These are phyloP conservation scores for Patella pellucida DNA, from an alignment of 2,888 invertebrate genomes.

Conservation along the genomic window DNA sequence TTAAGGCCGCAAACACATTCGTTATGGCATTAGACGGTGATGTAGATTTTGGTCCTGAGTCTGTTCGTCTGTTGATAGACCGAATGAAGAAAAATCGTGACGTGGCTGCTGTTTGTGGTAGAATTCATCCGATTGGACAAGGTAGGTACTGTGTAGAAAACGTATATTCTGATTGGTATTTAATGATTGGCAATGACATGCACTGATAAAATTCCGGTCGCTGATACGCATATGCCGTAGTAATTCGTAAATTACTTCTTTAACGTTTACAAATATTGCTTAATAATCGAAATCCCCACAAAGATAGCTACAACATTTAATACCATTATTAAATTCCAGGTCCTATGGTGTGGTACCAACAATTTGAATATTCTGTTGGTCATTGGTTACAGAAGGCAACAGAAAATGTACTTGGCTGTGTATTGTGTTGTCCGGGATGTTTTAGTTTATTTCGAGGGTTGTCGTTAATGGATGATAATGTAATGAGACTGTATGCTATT, in stretches of 20 bases:
- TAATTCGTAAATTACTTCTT: not conserved
- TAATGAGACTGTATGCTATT: conserved; percentile 88
- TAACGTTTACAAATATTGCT: not conserved
- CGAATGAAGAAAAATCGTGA: conserved; percentile 98
- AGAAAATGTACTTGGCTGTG: conserved; percentile 99
- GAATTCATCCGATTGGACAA: conserved; percentile 95
- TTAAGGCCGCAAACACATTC: conserved; percentile 88
- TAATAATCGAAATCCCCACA: too few relatives aligned
- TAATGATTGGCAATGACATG: too few relatives aligned
- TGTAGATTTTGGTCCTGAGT: conserved; percentile 91
- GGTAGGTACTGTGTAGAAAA: conserved; percentile 32
- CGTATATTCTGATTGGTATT: not conserved
- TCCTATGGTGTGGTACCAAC: conserved; percentile 99
- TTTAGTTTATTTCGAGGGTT: conserved; percentile 89
- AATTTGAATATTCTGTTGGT: conserved; percentile 99
- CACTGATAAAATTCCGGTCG: too few relatives aligned
- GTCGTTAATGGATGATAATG: conserved; percentile 89
- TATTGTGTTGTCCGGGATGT: conserved; percentile 91
- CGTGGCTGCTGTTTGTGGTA: conserved; percentile 96
- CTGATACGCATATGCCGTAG: too few relatives aligned
- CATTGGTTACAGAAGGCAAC: conserved; percentile 99
- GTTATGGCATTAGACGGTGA: conserved; percentile 95
- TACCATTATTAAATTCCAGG: conserved; percentile 73
- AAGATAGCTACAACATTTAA: too few relatives aligned
- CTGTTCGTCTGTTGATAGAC: conserved; percentile 93